These are phyloP conservation scores for Gandaritis pyraliata DNA, from an alignment of 2,888 invertebrate species.

Conservation along the genomic window DNA sequence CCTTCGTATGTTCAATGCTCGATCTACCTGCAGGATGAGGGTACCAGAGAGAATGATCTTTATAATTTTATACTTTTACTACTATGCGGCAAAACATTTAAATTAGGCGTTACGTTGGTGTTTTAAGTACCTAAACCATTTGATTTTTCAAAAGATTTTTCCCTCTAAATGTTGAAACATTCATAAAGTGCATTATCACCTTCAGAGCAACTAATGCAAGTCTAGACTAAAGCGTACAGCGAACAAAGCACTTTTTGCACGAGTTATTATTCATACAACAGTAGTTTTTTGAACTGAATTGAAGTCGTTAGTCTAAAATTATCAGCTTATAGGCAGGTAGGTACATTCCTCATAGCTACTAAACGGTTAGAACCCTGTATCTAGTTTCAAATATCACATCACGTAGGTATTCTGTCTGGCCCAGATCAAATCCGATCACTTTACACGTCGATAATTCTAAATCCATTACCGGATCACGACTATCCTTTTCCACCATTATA, in stretches of 20 bases:
- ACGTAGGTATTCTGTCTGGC: conserved; percentile 26
- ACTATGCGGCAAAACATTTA: conserved; percentile 34
- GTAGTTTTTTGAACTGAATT: too few species aligned
- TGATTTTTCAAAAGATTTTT: not conserved
- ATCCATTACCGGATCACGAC: conserved; percentile 39
- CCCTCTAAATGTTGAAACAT: not conserved
- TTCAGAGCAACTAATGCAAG: too few species aligned
- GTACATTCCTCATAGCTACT: too few species aligned
- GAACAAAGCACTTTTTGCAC: too few species aligned
- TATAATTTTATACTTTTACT: conserved; percentile 42
- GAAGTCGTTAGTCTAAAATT: too few species aligned
- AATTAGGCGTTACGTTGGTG: conserved; percentile 7
- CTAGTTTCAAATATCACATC: conserved; percentile 24
- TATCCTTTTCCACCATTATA: conserved; percentile 37
- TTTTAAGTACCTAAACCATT: not conserved
- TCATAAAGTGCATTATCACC: too few species aligned
- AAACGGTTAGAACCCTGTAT: conserved; percentile 14
- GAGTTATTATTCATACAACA: too few species aligned
- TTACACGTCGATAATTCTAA: conserved; percentile 42
- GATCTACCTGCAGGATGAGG: conserved; percentile 74
- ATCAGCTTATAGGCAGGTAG: too few species aligned
- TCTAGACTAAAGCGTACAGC: too few species aligned
- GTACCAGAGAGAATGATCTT: conserved; percentile 47
- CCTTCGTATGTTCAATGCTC: conserved; percentile 81
- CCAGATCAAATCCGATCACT: conserved; percentile 38